These are phyloP conservation scores for Phacellophora camtschatica DNA, from an alignment of 30 jellyfish, hydroid and myxozoan species.

Conservation along the genomic window DNA sequence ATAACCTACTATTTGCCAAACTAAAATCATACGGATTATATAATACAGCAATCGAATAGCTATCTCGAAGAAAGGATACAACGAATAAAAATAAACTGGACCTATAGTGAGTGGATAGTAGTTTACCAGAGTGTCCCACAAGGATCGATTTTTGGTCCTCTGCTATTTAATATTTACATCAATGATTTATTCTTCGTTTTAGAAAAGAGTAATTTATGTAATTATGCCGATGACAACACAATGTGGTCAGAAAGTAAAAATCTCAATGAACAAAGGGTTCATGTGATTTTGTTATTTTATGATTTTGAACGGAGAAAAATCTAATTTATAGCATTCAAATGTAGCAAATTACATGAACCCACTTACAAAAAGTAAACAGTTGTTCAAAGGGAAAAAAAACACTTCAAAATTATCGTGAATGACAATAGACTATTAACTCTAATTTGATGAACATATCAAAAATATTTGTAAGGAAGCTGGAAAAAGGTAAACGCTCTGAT, in stretches of 20 bases:
- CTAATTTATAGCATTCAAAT: too few relatives aligned
- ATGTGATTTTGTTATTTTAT: too few relatives aligned
- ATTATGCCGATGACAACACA: constrained; percentile 35
- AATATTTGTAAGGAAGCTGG: too few relatives aligned
- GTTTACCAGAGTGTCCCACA: constrained; percentile 41
- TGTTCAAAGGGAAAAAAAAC: too few relatives aligned
- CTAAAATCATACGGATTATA: constrained; percentile 32
- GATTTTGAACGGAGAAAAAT: too few relatives aligned
- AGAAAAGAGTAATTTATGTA: constrained; percentile 30
- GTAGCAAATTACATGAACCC: too few relatives aligned
- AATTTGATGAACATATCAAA: too few relatives aligned
- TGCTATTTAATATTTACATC: constrained; percentile 34
- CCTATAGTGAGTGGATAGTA: constrained; percentile 44
- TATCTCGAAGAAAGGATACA: constrained; percentile 34
- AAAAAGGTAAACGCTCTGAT: constrained; percentile 42
- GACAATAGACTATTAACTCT: too few relatives aligned
- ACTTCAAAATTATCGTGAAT: too few relatives aligned
- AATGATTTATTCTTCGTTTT: constrained; percentile 31
- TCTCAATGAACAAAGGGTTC: too few relatives aligned
- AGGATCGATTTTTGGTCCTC: constrained; percentile 51
- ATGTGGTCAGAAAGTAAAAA: not conserved
- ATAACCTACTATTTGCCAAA: too few relatives aligned
- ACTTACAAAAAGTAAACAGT: too few relatives aligned
- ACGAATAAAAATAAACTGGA: constrained; percentile 19
- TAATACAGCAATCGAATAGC: constrained; percentile 1